Percentiles rank a stretch among this genome's conserved stretches.
Evolutionary conservation across 2,888 invertebrate species (phyloP).

Genomic region (Conus canariensis): DNA sequence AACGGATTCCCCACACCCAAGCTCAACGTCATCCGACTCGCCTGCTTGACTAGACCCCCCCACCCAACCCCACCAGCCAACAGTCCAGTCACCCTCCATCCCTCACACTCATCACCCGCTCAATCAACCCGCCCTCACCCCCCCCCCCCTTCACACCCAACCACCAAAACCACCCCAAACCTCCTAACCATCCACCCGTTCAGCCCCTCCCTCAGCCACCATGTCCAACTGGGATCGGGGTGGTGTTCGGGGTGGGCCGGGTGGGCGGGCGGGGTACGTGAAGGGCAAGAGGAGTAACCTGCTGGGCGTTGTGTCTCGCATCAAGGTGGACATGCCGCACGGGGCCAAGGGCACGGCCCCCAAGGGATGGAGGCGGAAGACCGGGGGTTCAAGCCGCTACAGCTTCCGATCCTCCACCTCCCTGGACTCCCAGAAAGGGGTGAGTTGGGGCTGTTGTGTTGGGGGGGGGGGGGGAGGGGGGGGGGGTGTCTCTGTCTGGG

Average conservation of each 20-base stretch:
- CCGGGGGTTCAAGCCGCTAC: conserved; percentile 62
- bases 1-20: too few species aligned
- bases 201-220: neutral
- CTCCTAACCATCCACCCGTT: too few species aligned
- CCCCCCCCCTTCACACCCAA: neutral
- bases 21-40: neutral
- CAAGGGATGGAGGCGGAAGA: conserved; percentile 58
- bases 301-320: conserved; percentile 61
- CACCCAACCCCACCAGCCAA: neutral
- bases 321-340: conserved; percentile 70
- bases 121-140: neutral
- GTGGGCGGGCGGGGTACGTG: neutral
- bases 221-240: neutral
- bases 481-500: too few species aligned
- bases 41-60: neutral
- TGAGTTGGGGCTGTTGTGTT: conserved; percentile 33
- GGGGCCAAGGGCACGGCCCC: conserved; percentile 52
- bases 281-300: conserved; percentile 42
- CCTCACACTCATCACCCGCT: neutral
- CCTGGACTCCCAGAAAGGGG: conserved; percentile 50
- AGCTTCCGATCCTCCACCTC: conserved; percentile 64
- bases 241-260: neutral
- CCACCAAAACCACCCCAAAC: neutral
- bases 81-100: neutral
- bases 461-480: too few species aligned